These are phyloP conservation scores for Adelosebastes latens DNA, from an alignment of 2,797 vertebrate genomes.

Conservation along the genomic window DNA sequence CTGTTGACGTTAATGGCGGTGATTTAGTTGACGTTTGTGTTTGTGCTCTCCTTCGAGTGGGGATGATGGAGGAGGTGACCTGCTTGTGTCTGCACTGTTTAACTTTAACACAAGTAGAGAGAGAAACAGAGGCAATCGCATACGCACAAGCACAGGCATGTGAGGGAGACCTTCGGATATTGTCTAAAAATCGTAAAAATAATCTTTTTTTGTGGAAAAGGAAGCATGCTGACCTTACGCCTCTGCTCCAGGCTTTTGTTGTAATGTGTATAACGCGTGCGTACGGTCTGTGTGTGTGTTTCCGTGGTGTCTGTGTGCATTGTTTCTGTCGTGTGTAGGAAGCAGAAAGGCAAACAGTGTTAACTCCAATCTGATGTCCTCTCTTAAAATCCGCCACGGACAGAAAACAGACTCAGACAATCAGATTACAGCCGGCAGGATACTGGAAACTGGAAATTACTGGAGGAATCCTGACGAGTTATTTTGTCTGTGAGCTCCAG, in stretches of 20 bases:
- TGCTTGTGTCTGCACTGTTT: conserved; percentile 63
- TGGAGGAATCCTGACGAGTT: conserved; percentile 42
- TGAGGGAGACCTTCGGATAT: background rate
- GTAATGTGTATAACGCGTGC: background rate
- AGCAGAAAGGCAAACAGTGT: conserved; percentile 64
- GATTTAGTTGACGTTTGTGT: conserved; percentile 58
- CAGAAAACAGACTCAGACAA: conserved; percentile 65
- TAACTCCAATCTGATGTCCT: conserved; percentile 55
- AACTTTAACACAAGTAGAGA: conserved; percentile 59
- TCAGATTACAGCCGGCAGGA: conserved; percentile 53
- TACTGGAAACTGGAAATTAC: conserved; percentile 54
- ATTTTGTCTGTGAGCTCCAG: conserved; percentile 12
- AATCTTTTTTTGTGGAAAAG: background rate
- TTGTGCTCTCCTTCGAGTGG: conserved; percentile 28
- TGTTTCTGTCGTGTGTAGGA: conserved; percentile 47
- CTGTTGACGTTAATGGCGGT: conserved; percentile 42
- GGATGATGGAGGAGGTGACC: conserved; percentile 62
- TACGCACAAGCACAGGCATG: background rate
- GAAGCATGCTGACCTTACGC: background rate
- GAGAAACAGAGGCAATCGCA: conserved; percentile 22
- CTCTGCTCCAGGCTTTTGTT: background rate
- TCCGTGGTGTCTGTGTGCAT: background rate
- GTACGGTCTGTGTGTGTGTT: background rate
- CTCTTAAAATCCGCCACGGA: conserved; percentile 52
- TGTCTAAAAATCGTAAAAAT: background rate